Evolutionary conservation across 2,888 invertebrate species (phyloP).

Genomic region (Diarsia brunnea): DNA sequence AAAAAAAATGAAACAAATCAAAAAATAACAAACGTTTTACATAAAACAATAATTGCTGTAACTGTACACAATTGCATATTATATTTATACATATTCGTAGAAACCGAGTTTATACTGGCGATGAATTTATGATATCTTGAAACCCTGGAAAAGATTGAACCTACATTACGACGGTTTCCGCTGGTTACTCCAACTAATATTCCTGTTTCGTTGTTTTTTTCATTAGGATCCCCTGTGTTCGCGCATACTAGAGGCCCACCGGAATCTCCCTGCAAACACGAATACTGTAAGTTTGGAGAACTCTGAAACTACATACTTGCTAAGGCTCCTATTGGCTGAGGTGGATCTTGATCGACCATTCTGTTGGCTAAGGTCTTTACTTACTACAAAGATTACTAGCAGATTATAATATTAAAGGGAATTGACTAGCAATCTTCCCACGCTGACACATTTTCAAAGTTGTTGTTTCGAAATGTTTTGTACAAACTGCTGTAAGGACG

Average conservation of each 20-base stretch:
- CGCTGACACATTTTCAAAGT: neutral
- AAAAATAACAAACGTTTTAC: conserved; percentile 37
- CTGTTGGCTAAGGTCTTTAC: neutral
- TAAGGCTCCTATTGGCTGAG: neutral
- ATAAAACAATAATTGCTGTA: conserved; percentile 25
- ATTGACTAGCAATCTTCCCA: neutral
- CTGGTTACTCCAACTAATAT: conserved; percentile 74
- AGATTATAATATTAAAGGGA: neutral
- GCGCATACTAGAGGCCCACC: conserved; percentile 82
- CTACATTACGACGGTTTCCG: conserved; percentile 35
- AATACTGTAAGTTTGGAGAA: neutral
- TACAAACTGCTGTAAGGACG: no score
- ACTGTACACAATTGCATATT: conserved; percentile 5
- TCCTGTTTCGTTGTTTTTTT: conserved; percentile 62
- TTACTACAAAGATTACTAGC: neutral
- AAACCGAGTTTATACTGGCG: conserved; percentile 5
- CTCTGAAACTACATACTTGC: neutral
- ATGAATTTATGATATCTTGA: conserved; percentile 61
- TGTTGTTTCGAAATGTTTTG: neutral
- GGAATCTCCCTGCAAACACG: conserved; percentile 78
- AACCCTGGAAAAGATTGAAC: conserved; percentile 73
- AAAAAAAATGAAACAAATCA: conserved; percentile 40
- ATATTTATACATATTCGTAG: conserved; percentile 8
- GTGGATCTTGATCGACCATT: neutral
- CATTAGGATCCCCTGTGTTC: conserved; percentile 72